Evolutionary conservation across 2,113 vertebrate species (phyloP), one percentile per base, ranked within the genome.

Genomic region (Pheucticus melanocephalus): DNA sequence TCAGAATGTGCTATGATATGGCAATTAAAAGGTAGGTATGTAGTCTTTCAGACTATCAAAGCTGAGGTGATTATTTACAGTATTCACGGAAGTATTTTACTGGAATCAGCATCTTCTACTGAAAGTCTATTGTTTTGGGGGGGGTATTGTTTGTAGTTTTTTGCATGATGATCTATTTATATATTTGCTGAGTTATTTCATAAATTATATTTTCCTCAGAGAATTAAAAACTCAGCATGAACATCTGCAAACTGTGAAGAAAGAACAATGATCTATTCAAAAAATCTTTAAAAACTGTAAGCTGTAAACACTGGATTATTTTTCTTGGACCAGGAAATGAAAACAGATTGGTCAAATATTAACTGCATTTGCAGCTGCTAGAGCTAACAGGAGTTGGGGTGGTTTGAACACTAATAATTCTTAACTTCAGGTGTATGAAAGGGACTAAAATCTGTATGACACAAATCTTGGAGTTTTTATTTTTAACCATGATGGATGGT

Each of bases 221-320:
- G 73, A 84, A 95, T 87, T 28, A 84, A 96, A 87, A 85, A 68
- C 37, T 91, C 45, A 89, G 70, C 61, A 50, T 50, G 40, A n/a
- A 81, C 25, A 14, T 57, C 64, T 60, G 31, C 35, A 87, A 84
- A 71, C 53, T 76, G 61, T 89, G 53, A 78, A 77, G 37, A 60
- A 81, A 83, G 53, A 84, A 68, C 20, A 83, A 40, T 48, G 12
- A 53, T 40, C 16, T 44, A 42, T 61, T 53, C 37, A 31, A 91
- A 84, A 81, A 73, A 27, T 57, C 5, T 71, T 87, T 42, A 12
- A 13, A 22, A 96, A 88, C 40, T 31, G 2, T 78, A 63, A 96
- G 69, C 13, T 65, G 11, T 50, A 86, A 73, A 70, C 33, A 81
- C 40, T 61, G 18, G 51, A 39, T 22, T 79, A 15, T 75, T 15